Conservation (phyloP, 2,888 invertebrate species). For the Cybosia mesomella region DNA sequence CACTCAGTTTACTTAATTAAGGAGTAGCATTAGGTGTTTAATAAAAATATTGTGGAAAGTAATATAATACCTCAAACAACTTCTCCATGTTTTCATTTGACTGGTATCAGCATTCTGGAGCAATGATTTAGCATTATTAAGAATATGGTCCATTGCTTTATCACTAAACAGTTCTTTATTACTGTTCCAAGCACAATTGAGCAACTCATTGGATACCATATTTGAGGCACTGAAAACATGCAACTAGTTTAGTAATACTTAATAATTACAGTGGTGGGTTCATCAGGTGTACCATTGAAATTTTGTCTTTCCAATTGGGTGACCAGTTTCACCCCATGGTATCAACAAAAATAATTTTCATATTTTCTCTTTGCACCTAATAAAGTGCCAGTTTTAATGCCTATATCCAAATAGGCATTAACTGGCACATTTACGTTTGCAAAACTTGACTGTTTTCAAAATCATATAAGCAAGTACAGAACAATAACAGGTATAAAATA, state of each 20-base stretch:
- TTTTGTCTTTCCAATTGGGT: too few species aligned
- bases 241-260: not conserved
- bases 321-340: too few species aligned
- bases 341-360: too few species aligned
- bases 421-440: too few species aligned
- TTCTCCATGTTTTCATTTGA: constrained; percentile 66
- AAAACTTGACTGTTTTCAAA: too few species aligned
- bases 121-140: constrained; percentile 55
- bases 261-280: not conserved
- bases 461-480: too few species aligned
- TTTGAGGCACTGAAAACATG: constrained; percentile 67
- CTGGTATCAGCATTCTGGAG: constrained; percentile 55
- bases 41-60: not conserved
- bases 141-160: constrained; percentile 52
- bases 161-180: constrained; percentile 56
- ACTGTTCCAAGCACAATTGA: constrained; percentile 62
- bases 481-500: too few species aligned
- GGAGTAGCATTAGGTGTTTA: not conserved
- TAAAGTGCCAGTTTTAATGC: too few species aligned
- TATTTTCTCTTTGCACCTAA: too few species aligned
- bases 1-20: too few species aligned
- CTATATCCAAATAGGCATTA: too few species aligned
- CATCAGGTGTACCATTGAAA: too few species aligned
- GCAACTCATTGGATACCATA: constrained; percentile 60
- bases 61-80: constrained; percentile 61